These are phyloP conservation scores for Amiota mariae DNA, from an alignment of 2,888 invertebrate species.

Conservation along the genomic window DNA sequence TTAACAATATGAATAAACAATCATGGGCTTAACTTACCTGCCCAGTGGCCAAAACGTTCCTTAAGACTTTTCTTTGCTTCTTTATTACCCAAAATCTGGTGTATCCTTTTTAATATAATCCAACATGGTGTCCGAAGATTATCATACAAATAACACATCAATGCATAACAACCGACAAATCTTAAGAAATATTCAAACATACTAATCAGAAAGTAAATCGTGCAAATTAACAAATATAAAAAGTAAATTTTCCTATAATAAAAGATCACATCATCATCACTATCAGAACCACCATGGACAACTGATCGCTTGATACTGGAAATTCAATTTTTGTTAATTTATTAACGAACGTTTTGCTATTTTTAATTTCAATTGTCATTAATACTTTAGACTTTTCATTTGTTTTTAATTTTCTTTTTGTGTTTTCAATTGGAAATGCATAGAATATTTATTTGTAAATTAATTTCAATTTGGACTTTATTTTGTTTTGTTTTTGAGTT, in stretches of 20 bases:
- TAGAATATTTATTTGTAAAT: conserved; percentile 16
- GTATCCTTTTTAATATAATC: conserved; percentile 75
- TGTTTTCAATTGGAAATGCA: conserved; percentile 12
- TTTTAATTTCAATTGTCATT: too few species aligned
- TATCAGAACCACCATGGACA: conserved; percentile 1
- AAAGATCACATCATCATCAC: not conserved
- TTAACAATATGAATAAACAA: not conserved
- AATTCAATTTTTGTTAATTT: not conserved
- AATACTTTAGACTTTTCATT: not conserved
- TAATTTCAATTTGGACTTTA: conserved; percentile 12
- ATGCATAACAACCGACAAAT: conserved; percentile 75
- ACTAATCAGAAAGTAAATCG: too few species aligned
- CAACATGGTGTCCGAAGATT: conserved; percentile 77
- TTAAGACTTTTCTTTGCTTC: conserved; percentile 76
- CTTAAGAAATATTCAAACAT: conserved; percentile 66
- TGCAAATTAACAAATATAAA: too few species aligned
- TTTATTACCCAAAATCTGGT: conserved; percentile 73
- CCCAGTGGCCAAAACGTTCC: conserved; percentile 86
- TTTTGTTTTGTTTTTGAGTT: not conserved
- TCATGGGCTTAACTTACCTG: conserved; percentile 77
- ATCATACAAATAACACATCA: conserved; percentile 76
- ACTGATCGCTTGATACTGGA: not conserved
- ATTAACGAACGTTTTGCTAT: too few species aligned
- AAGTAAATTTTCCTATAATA: not conserved
- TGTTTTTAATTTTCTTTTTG: conserved; percentile 3